These are phyloP conservation scores for Trinorchestia longiramus DNA, from an alignment of 1,140 invertebrate species.

Conservation along the genomic window DNA sequence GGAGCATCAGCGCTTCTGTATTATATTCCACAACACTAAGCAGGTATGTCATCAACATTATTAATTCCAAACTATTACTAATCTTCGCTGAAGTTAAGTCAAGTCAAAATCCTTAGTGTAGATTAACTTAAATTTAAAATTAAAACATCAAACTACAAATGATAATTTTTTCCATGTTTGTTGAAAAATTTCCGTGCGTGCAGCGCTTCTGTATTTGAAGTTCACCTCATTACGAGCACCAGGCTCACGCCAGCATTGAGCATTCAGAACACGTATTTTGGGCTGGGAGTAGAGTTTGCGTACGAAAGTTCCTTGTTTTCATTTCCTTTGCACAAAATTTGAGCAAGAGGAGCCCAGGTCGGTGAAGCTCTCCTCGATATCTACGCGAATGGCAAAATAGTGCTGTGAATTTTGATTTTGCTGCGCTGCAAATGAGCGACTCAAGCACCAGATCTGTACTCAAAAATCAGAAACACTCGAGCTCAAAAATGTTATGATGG, in stretches of 20 bases:
- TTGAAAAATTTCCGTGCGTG: background rate
- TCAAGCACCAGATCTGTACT: background rate
- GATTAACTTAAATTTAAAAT: background rate
- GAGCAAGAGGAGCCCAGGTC: background rate
- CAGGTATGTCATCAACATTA: background rate
- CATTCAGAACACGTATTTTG: background rate
- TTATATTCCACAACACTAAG: background rate
- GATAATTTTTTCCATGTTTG: background rate
- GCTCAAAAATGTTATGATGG: background rate
- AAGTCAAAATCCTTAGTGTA: background rate
- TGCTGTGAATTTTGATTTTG: background rate
- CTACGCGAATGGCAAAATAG: background rate
- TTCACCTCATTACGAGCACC: background rate
- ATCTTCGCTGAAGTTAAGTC: too few species aligned
- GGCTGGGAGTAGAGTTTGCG: background rate
- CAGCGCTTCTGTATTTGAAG: background rate
- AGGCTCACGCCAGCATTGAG: background rate
- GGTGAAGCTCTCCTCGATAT: background rate
- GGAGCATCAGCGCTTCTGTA: background rate
- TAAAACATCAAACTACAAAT: background rate
- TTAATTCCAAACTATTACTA: background rate
- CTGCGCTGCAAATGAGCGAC: background rate
- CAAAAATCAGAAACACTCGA: background rate
- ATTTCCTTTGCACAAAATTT: background rate
- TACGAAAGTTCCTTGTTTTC: background rate